Conservation (phyloP, 1,140 invertebrate species). For the Brachionus plicatilis region DNA sequence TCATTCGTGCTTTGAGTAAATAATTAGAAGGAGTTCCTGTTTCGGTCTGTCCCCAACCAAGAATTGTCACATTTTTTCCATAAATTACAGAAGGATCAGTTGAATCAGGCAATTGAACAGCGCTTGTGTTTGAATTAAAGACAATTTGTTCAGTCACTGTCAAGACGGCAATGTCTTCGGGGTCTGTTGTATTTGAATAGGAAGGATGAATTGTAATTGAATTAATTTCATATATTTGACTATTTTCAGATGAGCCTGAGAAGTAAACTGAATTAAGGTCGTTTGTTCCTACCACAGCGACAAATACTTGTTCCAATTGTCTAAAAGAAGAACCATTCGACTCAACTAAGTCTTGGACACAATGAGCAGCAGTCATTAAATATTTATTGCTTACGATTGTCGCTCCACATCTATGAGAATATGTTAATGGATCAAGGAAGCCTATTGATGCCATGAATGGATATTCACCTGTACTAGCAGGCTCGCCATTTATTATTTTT, state of each 20-base stretch:
- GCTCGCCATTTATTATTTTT: background rate
- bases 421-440: background rate
- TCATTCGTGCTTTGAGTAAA: background rate
- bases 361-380: slow-evolving; percentile 8
- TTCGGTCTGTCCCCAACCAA: background rate
- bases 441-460: background rate
- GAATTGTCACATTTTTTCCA: background rate
- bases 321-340: background rate
- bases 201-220: background rate
- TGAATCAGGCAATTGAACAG: background rate
- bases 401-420: background rate
- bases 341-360: background rate
- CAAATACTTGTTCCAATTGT: background rate
- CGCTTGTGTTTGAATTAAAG: background rate
- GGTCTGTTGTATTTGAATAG: background rate
- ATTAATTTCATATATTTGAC: background rate
- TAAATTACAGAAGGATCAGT: background rate
- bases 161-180: background rate
- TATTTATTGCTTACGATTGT: background rate
- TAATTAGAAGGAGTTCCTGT: background rate
- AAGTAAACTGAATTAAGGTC: background rate
- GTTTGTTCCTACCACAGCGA: background rate
- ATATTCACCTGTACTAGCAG: background rate
- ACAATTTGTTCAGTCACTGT: background rate
- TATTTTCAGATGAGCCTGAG: background rate